Evolutionary conservation across 2,797 vertebrate species (phyloP).

Genomic region (Myoxocephalus aenaeus): DNA sequence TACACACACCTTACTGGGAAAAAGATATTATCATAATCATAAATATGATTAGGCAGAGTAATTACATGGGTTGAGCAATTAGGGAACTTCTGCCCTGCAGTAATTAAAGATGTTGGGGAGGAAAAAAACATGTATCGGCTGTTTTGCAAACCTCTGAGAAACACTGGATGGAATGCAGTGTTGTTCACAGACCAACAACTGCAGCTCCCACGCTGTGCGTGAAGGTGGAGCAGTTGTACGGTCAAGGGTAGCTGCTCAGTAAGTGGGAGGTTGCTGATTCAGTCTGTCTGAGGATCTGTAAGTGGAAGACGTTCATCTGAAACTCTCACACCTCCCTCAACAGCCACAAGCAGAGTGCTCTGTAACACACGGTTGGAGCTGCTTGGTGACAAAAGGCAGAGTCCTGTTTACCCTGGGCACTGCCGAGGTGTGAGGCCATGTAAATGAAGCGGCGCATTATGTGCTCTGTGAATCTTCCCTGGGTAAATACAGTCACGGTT

Average conservation of each 20-base stretch:
- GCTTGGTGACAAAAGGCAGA: slow-evolving; percentile 18
- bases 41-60: slow-evolving; percentile 57
- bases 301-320: slow-evolving; percentile 30
- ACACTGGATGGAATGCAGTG: slow-evolving; percentile 24
- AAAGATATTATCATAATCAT: slow-evolving; percentile 48
- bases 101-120: slow-evolving; percentile 56
- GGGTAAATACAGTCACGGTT: slow-evolving; percentile 52
- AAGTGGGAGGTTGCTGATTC: slow-evolving; percentile 45
- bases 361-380: slow-evolving; percentile 27
- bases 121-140: slow-evolving; percentile 35
- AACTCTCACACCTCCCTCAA: slow-evolving; percentile 18
- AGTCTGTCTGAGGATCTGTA: slow-evolving; percentile 15
- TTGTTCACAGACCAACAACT: slow-evolving; percentile 15
- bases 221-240: slow-evolving; percentile 38
- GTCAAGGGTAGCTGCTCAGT: slow-evolving; percentile 24
- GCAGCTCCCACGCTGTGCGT: slow-evolving; percentile 42
- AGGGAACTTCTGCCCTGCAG: slow-evolving; percentile 41
- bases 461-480: slow-evolving; percentile 46
- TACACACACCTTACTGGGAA: slow-evolving; percentile 11
- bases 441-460: slow-evolving; percentile 41
- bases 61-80: slow-evolving; percentile 51
- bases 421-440: slow-evolving; percentile 39
- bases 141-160: slow-evolving; percentile 20
- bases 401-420: slow-evolving; percentile 31
- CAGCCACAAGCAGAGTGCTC: slow-evolving; percentile 23